Percentiles rank a stretch among this genome's conserved stretches.
Evolutionary conservation across 2,797 vertebrate species (phyloP).

Genomic region (Gallinago stenura): DNA sequence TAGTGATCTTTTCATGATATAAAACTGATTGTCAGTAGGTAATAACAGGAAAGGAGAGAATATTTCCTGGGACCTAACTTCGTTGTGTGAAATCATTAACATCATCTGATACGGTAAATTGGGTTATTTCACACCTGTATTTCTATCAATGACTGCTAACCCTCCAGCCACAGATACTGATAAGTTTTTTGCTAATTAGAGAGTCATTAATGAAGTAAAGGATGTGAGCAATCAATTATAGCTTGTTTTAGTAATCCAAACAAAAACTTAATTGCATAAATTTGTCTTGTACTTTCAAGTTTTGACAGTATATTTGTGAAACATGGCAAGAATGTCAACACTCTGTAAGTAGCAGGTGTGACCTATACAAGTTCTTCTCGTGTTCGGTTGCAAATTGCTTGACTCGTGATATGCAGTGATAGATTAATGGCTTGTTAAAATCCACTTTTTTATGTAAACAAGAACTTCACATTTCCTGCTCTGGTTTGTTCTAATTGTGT

Average conservation of each 20-base stretch:
- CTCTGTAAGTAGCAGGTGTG: constrained; percentile 51
- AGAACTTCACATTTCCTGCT: neutral
- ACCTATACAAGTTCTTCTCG: constrained; percentile 40
- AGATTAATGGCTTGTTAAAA: constrained; percentile 59
- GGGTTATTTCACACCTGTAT: constrained; percentile 77
- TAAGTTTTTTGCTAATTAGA: constrained; percentile 77
- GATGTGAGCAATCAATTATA: constrained; percentile 75
- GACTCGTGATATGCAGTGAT: neutral
- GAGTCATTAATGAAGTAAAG: constrained; percentile 75
- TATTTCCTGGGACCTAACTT: constrained; percentile 70
- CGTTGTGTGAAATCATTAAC: constrained; percentile 75
- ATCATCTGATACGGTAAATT: constrained; percentile 73
- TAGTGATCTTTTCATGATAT: constrained; percentile 75
- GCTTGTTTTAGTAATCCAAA: constrained; percentile 66
- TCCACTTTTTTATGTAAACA: constrained; percentile 33
- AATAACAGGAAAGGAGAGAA: constrained; percentile 63
- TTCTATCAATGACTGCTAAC: constrained; percentile 73
- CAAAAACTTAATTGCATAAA: constrained; percentile 71
- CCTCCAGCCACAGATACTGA: constrained; percentile 69
- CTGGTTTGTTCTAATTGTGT: neutral
- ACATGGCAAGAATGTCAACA: constrained; percentile 53
- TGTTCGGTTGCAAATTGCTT: constrained; percentile 51
- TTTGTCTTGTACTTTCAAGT: constrained; percentile 64
- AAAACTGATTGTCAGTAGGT: constrained; percentile 75
- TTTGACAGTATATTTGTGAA: constrained; percentile 66